Conservation (phyloP, 2,113 vertebrate species). For the Ellobius talpinus region DNA sequence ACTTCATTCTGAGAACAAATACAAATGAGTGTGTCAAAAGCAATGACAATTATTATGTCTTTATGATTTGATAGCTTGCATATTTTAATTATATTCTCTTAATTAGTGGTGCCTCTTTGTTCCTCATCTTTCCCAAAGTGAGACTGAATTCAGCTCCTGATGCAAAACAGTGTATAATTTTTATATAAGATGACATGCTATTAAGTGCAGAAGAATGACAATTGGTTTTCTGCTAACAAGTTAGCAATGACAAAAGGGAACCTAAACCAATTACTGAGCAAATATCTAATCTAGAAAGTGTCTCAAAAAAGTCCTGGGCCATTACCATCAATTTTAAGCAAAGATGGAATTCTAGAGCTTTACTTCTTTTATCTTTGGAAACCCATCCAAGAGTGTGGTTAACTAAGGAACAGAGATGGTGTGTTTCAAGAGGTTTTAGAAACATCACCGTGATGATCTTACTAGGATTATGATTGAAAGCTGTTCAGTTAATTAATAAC, state of each 20-base stretch:
- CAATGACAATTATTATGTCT: constrained; percentile 69
- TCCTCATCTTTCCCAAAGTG: constrained; percentile 55
- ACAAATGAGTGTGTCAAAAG: constrained; percentile 73
- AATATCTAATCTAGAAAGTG: constrained; percentile 56
- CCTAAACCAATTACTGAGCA: constrained; percentile 41
- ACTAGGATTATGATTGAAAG: constrained; percentile 20
- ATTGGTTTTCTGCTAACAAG: constrained; percentile 67
- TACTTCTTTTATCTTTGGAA: constrained; percentile 14
- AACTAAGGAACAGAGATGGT: background rate
- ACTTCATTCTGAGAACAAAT: constrained; percentile 68
- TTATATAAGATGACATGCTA: constrained; percentile 63
- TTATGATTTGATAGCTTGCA: constrained; percentile 74
- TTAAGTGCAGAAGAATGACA: constrained; percentile 67
- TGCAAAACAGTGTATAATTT: constrained; percentile 65
- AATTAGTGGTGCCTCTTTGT: constrained; percentile 76
- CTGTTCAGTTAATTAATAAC: background rate
- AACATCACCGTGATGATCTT: background rate
- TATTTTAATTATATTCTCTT: constrained; percentile 78
- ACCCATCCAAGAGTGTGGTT: constrained; percentile 21
- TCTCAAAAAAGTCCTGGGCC: constrained; percentile 13
- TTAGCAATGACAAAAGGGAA: constrained; percentile 50
- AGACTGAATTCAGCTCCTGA: constrained; percentile 44
- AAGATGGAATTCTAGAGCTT: constrained; percentile 9
- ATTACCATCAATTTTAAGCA: constrained; percentile 14
- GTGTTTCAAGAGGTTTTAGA: constrained; percentile 43